Evolutionary conservation across 2,797 vertebrate genomes (phyloP).

Genomic region (Eurystomus glaucurus): DNA sequence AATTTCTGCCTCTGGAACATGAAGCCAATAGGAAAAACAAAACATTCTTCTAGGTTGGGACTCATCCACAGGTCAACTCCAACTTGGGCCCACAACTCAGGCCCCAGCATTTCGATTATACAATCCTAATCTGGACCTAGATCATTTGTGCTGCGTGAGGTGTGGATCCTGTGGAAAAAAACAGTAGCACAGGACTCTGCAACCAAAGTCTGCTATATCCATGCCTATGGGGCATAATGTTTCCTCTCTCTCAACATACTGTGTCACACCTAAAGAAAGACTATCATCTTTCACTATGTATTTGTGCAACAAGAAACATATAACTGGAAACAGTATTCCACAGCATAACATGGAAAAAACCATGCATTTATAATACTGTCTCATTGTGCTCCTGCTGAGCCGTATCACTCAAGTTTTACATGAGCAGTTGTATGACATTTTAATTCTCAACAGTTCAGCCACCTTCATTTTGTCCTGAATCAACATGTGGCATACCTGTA

Average conservation of each 20-base stretch:
- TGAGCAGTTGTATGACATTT: not conserved
- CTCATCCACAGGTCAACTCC: too few species aligned
- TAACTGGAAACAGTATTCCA: not conserved
- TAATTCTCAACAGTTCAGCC: not conserved
- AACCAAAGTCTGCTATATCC: not conserved
- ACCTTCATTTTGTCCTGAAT: not conserved
- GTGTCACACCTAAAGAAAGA: not conserved
- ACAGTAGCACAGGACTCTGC: not conserved
- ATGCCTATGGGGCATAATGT: not conserved
- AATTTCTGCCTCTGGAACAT: too few species aligned
- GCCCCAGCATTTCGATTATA: too few species aligned
- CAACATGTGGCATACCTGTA: not conserved
- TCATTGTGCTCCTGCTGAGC: rapidly evolving
- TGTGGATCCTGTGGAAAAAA: not conserved
- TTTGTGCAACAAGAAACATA: not conserved
- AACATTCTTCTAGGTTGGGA: too few species aligned
- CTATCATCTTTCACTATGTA: not conserved
- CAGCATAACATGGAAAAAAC: not conserved
- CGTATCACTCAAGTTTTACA: not conserved
- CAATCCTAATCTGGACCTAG: not conserved
- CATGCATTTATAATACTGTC: not conserved
- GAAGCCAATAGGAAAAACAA: too few species aligned
- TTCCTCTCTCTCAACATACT: not conserved
- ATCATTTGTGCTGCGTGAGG: not conserved
- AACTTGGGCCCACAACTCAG: too few species aligned